phyloP scores from a whole-genome alignment of 1,140 invertebrate species.

The Drosophila nikananu region DNA sequence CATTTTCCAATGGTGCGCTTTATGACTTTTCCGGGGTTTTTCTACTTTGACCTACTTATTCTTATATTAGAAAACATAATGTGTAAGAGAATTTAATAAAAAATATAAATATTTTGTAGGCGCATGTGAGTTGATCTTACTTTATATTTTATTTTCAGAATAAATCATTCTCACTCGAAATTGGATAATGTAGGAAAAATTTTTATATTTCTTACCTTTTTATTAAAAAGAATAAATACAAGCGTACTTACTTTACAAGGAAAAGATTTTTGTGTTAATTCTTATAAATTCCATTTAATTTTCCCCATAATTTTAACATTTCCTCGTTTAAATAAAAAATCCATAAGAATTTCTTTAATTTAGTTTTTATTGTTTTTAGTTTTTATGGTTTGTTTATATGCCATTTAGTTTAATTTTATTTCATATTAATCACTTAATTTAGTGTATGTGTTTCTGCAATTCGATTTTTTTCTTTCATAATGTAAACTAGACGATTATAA shows the following conservation, averaged over 20 bases:
- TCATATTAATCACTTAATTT: constrained; percentile 49
- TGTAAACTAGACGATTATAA: constrained; percentile 80
- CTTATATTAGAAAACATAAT: neutral
- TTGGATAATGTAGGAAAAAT: too few relatives aligned
- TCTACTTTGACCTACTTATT: constrained; percentile 1
- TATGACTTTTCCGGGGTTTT: neutral
- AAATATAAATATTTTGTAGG: too few relatives aligned
- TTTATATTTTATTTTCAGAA: too few relatives aligned
- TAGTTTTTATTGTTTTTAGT: constrained; percentile 45
- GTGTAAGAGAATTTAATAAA: neutral
- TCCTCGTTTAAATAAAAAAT: neutral
- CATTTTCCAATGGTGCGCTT: neutral
- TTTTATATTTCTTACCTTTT: too few relatives aligned
- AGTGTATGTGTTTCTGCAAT: constrained; percentile 23
- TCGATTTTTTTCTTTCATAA: constrained; percentile 15
- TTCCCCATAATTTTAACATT: neutral
- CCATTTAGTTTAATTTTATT: constrained; percentile 40
- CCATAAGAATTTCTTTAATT: constrained; percentile 38
- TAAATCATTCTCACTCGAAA: too few relatives aligned
- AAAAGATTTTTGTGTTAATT: neutral
- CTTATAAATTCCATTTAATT: neutral
- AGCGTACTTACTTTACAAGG: too few relatives aligned
- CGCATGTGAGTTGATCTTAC: too few relatives aligned
- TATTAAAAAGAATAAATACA: too few relatives aligned
- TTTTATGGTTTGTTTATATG: constrained; percentile 49